Evolutionary conservation across 2,888 invertebrate species (phyloP), one percentile per base, ranked within the genome.

Genomic region (Scaptodrosophila latifasciaeformis): DNA sequence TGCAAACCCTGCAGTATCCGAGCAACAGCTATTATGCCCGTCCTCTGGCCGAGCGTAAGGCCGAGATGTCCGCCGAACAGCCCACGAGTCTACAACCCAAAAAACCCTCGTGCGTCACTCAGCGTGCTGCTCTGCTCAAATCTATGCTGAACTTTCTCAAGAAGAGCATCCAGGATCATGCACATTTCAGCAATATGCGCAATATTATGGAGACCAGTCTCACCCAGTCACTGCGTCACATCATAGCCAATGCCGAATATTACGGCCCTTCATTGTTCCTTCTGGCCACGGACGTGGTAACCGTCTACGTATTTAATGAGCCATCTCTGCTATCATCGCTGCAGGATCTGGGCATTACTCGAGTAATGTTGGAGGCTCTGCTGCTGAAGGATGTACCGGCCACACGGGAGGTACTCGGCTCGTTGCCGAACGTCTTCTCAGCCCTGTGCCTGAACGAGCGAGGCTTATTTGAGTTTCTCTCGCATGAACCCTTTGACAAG

Each of bases 111-210:
- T 81, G 81, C 58, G 79, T 83, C 54, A 93, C 95, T 0, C 95
- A 95, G 83, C 87, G 95, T 58, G 93, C 93, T 2, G 96, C 95
- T 2, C 87, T 96, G 2, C 87, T 96, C 2, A 96, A 96, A 82
- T 95, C 95, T 0, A 93, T 96, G 92, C 85, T 96, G 24, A 96
- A 96, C 83, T 95, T 96, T 81, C 82, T 96, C 55, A 96, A 96
- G 84, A 94, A 96, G 84, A 93, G 93, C 7, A 92, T 95, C 67
- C 92, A 92, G 82, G 92, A 93, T 84, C 89, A 92, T 5, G 90
- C 92, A 0, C 93, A 94, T 83, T 90, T 93, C 1, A 94, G 94
- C 76, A 92, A 92, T 66, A 93, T 93, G 79, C 88, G 94, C 37
- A 93, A 94, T 79, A 90, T 96, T 19, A 96, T 96, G 95, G 95